A percentile compares a stretch with the other conserved stretches of the same genome.
phyloP scores from a whole-genome alignment of 1,140 invertebrate species.

The Trichomalopsis sarcophagae region DNA sequence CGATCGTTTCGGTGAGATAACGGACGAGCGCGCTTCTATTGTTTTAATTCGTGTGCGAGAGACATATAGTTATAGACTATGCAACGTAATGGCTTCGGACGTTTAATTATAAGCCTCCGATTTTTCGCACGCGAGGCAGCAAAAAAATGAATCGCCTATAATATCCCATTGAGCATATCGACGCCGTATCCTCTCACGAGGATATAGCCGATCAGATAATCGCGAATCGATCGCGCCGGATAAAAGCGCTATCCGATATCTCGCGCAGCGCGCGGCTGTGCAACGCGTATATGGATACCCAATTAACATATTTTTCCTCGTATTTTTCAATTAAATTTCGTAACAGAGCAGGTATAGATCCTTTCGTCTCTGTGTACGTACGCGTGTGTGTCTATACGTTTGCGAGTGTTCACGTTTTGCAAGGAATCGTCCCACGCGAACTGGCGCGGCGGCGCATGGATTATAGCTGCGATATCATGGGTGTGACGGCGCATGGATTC shows the following conservation, averaged over 20 bases:
- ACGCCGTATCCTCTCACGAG: not conserved
- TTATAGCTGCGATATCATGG: not conserved
- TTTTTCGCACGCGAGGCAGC: not conserved
- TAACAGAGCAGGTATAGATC: constrained; percentile 2
- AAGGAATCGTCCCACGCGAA: constrained; percentile 15
- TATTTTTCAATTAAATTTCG: constrained; percentile 47
- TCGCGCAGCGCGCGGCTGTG: not conserved
- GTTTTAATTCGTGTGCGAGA: no score
- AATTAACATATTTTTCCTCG: constrained; percentile 47
- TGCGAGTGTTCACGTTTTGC: not conserved
- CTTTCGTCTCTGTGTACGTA: not conserved
- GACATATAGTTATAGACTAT: no score
- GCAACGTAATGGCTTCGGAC: no score
- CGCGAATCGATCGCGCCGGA: not conserved
- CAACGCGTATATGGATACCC: not conserved
- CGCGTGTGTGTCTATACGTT: not conserved
- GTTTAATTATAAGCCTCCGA: no score
- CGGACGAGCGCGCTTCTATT: not conserved
- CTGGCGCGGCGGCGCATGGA: not conserved
- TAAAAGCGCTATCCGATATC: constrained; percentile 28
- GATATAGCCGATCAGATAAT: not conserved
- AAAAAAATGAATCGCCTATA: not conserved
- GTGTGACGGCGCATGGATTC: not conserved
- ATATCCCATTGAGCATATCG: not conserved
- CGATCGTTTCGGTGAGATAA: not conserved